These are phyloP conservation scores for Netelia melanura DNA, from an alignment of 2,888 invertebrate genomes.

Conservation along the genomic window DNA sequence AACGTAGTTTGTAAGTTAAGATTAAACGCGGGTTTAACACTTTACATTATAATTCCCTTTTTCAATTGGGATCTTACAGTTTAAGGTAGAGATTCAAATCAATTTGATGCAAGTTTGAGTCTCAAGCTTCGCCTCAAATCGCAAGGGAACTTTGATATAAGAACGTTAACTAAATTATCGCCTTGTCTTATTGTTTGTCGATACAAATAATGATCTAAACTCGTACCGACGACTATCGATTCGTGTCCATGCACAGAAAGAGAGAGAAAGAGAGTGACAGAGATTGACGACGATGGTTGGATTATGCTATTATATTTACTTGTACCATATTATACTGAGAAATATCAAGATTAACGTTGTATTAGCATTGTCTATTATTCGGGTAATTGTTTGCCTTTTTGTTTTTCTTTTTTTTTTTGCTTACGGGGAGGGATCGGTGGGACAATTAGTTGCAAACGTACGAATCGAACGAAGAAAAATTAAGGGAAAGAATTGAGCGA, in stretches of 20 bases:
- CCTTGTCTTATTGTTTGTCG: neutral
- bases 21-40: no score
- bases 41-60: no score
- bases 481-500: slow-evolving; percentile 4
- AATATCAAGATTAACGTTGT: slow-evolving; percentile 77
- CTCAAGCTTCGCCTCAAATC: neutral
- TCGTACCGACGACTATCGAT: neutral
- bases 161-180: neutral
- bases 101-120: neutral
- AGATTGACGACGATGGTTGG: slow-evolving; percentile 64
- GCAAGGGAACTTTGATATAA: neutral
- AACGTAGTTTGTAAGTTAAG: neutral
- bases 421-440: slow-evolving; percentile 64
- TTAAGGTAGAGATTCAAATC: no score
- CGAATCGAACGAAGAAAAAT: slow-evolving; percentile 71
- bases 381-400: slow-evolving; percentile 70
- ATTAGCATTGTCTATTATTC: slow-evolving; percentile 78
- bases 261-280: slow-evolving; percentile 74
- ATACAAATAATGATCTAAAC: neutral
- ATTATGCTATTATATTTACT: slow-evolving; percentile 81
- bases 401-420: slow-evolving; percentile 10
- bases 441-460: slow-evolving; percentile 75
- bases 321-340: slow-evolving; percentile 79
- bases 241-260: neutral
- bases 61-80: no score